phyloP scores from a whole-genome alignment of 2,888 invertebrate genomes.

The Camptogramma bilineatum region DNA sequence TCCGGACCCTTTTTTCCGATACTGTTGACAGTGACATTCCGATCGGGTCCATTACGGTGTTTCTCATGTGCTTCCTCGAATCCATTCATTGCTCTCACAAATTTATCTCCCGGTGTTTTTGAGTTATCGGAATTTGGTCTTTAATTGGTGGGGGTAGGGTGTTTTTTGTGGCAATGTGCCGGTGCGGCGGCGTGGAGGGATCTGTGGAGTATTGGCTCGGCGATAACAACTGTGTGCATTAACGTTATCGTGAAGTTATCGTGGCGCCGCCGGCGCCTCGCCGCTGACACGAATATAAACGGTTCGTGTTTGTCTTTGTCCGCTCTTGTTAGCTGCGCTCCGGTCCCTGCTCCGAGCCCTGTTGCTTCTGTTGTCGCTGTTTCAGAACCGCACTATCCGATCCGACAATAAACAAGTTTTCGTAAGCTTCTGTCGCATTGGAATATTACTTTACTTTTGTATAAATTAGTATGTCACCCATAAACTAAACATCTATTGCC shows the following conservation, averaged over 20 bases:
- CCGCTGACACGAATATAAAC: conserved; percentile 64
- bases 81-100: conserved; percentile 74
- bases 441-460: conserved; percentile 30
- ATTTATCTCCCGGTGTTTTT: conserved; percentile 47
- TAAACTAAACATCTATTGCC: conserved; percentile 39
- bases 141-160: conserved; percentile 50
- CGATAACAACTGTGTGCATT: conserved; percentile 80
- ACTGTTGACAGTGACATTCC: conserved; percentile 75
- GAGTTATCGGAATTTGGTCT: conserved; percentile 54
- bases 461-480: conserved; percentile 39
- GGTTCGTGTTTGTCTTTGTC: conserved; percentile 65
- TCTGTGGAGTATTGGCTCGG: conserved; percentile 54
- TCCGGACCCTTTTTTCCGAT: conserved; percentile 67
- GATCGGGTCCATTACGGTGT: conserved; percentile 69
- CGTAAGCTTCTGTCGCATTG: conserved; percentile 32
- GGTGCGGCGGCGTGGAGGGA: conserved; percentile 58
- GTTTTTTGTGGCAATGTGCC: conserved; percentile 47
- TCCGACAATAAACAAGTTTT: conserved; percentile 16
- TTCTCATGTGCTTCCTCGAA: conserved; percentile 77
- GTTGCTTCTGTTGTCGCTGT: conserved; percentile 37
- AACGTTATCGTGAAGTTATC: conserved; percentile 79
- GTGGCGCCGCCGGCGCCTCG: conserved; percentile 81
- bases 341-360: conserved; percentile 17
- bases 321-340: conserved; percentile 54
- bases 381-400: conserved; percentile 30